phyloP scores from a whole-genome alignment of 2,888 invertebrate genomes.

The Terebella lapidaria region DNA sequence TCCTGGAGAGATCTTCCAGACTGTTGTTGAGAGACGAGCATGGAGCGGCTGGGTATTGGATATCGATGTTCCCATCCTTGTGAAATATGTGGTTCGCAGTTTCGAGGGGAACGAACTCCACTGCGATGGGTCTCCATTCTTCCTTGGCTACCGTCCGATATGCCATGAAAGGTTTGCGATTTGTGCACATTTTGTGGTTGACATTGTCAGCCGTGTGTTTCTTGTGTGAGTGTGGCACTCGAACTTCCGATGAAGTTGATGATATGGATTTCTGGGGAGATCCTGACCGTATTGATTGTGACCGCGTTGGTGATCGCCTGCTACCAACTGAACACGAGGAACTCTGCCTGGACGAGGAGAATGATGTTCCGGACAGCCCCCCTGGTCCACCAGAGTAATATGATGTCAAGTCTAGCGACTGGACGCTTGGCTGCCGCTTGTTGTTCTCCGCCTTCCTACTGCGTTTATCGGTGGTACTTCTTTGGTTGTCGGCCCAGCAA shows the following conservation, averaged over 20 bases:
- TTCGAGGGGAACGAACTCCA: conserved; percentile 3
- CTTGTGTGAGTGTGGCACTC: not conserved
- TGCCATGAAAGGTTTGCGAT: not conserved
- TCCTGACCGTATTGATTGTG: not conserved
- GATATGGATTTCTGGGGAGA: not conserved
- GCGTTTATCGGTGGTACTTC: no score
- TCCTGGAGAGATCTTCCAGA: not conserved
- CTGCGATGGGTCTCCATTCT: conserved; percentile 1
- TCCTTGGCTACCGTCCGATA: not conserved
- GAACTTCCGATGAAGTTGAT: not conserved
- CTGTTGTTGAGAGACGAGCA: conserved; percentile 4
- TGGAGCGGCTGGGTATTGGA: not conserved
- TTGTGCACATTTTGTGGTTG: not conserved
- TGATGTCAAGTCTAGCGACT: no score
- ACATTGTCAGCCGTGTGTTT: not conserved
- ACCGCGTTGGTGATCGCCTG: not conserved
- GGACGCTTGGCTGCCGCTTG: not conserved
- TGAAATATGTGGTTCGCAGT: not conserved
- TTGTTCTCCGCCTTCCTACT: not conserved
- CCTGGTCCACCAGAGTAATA: not conserved
- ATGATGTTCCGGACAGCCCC: not conserved
- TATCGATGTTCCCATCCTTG: not conserved
- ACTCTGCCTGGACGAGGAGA: not conserved
- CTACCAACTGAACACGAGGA: not conserved
- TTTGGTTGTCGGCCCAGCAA: not conserved